Evolutionary conservation across 2,888 invertebrate genomes (phyloP).

Genomic region (Unio delphinus): DNA sequence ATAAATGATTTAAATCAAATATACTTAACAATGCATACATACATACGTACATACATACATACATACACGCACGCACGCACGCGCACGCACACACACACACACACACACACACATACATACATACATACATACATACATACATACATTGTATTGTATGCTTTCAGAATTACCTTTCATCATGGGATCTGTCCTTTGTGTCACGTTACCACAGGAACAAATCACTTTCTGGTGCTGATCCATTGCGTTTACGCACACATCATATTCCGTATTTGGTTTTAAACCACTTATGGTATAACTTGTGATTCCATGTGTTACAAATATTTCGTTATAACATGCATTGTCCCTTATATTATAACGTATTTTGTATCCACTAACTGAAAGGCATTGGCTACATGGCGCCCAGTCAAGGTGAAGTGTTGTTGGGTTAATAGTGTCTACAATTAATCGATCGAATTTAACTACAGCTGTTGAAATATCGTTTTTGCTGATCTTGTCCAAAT

Average conservation of each 20-base stretch:
- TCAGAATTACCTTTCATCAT: too few species aligned
- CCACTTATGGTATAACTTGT: slow-evolving; percentile 25
- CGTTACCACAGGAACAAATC: slow-evolving; percentile 19
- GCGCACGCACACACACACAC: too few species aligned
- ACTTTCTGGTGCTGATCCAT: slow-evolving; percentile 17
- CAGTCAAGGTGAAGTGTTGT: slow-evolving; percentile 27
- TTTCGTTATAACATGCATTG: slow-evolving; percentile 22
- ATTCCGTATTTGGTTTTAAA: slow-evolving; percentile 24
- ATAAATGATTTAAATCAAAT: too few species aligned
- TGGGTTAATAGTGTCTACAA: slow-evolving; percentile 22
- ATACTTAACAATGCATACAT: too few species aligned
- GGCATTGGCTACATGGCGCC: slow-evolving; percentile 15
- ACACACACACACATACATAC: too few species aligned
- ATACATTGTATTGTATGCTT: too few species aligned
- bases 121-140: too few species aligned
- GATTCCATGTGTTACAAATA: slow-evolving; percentile 25
- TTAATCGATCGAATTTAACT: slow-evolving; percentile 22
- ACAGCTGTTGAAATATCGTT: too few species aligned
- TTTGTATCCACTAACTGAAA: slow-evolving; percentile 20
- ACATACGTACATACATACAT: too few species aligned
- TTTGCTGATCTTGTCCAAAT: too few species aligned
- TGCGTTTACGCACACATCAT: slow-evolving; percentile 21
- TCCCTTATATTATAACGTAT: slow-evolving; percentile 25
- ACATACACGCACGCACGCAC: too few species aligned
- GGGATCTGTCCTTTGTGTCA: slow-evolving; percentile 15